Conservation (phyloP, 2,888 invertebrate species). For the Archaeoteleia sp. region DNA sequence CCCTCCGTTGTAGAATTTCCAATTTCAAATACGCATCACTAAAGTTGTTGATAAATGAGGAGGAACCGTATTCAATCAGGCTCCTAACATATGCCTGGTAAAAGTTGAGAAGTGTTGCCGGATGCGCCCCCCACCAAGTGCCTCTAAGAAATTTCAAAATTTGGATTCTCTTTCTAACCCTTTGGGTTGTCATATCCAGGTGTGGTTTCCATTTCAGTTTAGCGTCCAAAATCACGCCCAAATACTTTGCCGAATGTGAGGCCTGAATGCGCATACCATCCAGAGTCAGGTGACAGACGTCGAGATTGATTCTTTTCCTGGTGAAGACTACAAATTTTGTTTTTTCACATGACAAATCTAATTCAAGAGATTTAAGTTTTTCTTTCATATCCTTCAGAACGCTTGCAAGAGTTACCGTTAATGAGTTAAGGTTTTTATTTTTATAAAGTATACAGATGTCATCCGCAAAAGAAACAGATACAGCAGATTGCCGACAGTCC, state of each 20-base stretch:
- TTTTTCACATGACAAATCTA: not conserved
- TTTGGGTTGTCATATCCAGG: not conserved
- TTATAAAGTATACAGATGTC: not conserved
- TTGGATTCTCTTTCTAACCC: constrained; percentile 16
- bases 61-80: constrained; percentile 15
- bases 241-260: too few species aligned
- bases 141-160: constrained; percentile 31
- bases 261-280: too few species aligned
- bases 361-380: not conserved
- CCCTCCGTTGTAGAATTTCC: not conserved
- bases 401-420: not conserved
- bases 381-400: not conserved
- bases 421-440: not conserved
- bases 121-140: constrained; percentile 36
- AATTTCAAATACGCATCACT: not conserved
- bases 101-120: constrained; percentile 2
- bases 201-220: constrained; percentile 12
- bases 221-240: not conserved
- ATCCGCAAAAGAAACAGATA: not conserved
- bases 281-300: too few species aligned
- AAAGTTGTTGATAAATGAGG: not conserved
- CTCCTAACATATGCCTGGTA: constrained; percentile 24
- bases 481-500: too few species aligned
- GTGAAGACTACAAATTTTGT: constrained; percentile 2
- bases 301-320: not conserved